Evolutionary conservation across 2,888 invertebrate species (phyloP), one percentile per base, ranked within the genome.

Genomic region (Phrixothrix hirtus): DNA sequence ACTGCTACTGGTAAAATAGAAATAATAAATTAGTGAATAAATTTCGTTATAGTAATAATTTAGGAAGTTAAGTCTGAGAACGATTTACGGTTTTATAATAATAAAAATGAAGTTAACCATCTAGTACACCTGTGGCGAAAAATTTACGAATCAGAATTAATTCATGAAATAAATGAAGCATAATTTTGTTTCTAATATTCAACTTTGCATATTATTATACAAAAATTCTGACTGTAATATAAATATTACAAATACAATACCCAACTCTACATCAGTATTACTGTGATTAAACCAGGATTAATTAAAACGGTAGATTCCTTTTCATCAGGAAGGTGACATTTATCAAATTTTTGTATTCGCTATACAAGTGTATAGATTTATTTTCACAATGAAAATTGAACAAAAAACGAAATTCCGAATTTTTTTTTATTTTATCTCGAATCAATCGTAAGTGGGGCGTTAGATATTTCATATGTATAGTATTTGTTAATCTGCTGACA

Each of bases 401-500:
- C n/a, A n/a, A n/a, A n/a, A n/a, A n/a, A n/a, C n/a, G n/a, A 7
- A 21, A 21, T 21, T 3, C 21, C 21, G n/a, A n/a, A 21, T 21
- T 21, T 21, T 5, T 21, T 7, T 21, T 3, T 21, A 21, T 21
- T 21, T 3, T 7, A 21, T 7, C 21, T 7, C 7, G 3, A 3
- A 21, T 21, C 21, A 7, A 21, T 21, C 21, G 3, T 7, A 5
- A 3, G 3, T 7, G 21, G 21, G 7, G 7, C 21, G 7, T 21
- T 7, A 21, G 7, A 3, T 7, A 7, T 5, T 21, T 7, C 4
- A 21, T 7, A 7, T 7, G 21, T 21, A 21, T 5, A 21, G 7
- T 21, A 21, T 21, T 5, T 21, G 7, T 21, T 36, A 36, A 36
- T 36, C 16, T 16, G 21, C 16, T 36, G 17, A n/a, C 36, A 16